Percentiles rank a stretch among this genome's conserved stretches.
These are phyloP conservation scores for Zaprionus bogoriensis DNA, from an alignment of 2,888 invertebrate species.

Conservation along the genomic window DNA sequence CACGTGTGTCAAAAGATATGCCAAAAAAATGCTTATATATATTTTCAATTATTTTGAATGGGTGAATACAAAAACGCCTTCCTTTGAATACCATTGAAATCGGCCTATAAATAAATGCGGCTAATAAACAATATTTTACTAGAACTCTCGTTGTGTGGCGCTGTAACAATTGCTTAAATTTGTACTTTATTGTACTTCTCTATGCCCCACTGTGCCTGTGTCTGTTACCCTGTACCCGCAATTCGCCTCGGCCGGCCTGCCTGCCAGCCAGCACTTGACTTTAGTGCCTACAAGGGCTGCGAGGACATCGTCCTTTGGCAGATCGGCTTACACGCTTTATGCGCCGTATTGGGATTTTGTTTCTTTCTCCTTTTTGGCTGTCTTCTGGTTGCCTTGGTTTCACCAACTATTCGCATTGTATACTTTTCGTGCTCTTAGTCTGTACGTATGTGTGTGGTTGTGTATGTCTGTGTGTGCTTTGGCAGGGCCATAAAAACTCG, in stretches of 20 bases:
- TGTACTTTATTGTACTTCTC: too few species aligned
- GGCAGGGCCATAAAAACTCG: conserved; percentile 75
- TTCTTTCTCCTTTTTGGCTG: conserved; percentile 6
- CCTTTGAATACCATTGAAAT: too few species aligned
- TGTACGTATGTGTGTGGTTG: conserved; percentile 12
- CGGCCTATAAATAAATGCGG: too few species aligned
- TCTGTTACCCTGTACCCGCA: conserved; percentile 45
- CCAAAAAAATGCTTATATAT: too few species aligned
- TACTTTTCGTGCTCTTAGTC: conserved; percentile 31
- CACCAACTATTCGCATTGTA: conserved; percentile 62
- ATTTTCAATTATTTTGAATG: too few species aligned
- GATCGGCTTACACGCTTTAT: conserved; percentile 75
- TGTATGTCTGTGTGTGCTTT: conserved; percentile 42
- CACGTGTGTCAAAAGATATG: too few species aligned
- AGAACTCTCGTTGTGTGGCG: too few species aligned
- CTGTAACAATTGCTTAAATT: too few species aligned
- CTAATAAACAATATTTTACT: too few species aligned
- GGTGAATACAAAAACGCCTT: too few species aligned
- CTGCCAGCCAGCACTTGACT: conserved; percentile 67
- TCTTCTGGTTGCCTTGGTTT: conserved; percentile 35
- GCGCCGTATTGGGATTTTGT: conserved; percentile 48
- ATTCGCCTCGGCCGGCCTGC: conserved; percentile 28
- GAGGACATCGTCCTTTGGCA: conserved; percentile 63
- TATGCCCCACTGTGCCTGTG: too few species aligned
- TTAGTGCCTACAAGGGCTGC: conserved; percentile 40